Percentiles rank a stretch among this genome's conserved stretches.
Evolutionary conservation across 1,140 invertebrate genomes (phyloP).

Genomic region (Prorops nasuta): DNA sequence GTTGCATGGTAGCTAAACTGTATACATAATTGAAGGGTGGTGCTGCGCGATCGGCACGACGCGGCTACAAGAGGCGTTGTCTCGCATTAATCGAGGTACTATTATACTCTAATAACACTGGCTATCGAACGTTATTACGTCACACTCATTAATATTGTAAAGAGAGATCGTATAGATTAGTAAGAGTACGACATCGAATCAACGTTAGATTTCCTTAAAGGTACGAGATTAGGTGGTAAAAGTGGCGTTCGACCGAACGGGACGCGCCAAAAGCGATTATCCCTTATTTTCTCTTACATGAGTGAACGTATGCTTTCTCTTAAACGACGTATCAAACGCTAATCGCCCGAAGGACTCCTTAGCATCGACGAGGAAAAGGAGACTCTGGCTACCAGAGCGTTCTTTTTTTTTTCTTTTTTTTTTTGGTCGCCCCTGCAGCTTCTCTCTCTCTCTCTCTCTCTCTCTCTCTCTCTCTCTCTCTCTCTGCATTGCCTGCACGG

Average conservation of each 20-base stretch:
- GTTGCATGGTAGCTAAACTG: too few species aligned
- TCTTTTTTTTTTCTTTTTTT: too few species aligned
- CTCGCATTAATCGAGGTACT: slow-evolving; percentile 29
- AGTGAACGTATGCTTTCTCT: too few species aligned
- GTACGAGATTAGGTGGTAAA: slow-evolving; percentile 27
- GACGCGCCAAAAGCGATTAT: too few species aligned
- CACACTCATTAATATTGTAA: slow-evolving; percentile 41
- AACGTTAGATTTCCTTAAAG: slow-evolving; percentile 32
- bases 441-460: slow-evolving; percentile 3
- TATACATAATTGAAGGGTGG: slow-evolving; percentile 25
- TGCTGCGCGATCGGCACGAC: not conserved
- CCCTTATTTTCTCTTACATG: too few species aligned
- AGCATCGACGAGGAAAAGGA: too few species aligned
- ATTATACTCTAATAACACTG: slow-evolving; percentile 39
- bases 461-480: not conserved
- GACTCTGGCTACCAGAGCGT: too few species aligned
- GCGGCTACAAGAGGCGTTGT: slow-evolving; percentile 7
- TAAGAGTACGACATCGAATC: slow-evolving; percentile 40
- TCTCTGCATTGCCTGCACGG: too few species aligned
- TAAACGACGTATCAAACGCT: too few species aligned
- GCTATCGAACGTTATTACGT: slow-evolving; percentile 44
- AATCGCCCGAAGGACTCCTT: too few species aligned
- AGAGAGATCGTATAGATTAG: slow-evolving; percentile 33
- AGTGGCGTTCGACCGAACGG: too few species aligned
- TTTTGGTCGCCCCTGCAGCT: not conserved